Evolutionary conservation across 2,888 invertebrate species (phyloP).

Genomic region (Isoperla grammatica): DNA sequence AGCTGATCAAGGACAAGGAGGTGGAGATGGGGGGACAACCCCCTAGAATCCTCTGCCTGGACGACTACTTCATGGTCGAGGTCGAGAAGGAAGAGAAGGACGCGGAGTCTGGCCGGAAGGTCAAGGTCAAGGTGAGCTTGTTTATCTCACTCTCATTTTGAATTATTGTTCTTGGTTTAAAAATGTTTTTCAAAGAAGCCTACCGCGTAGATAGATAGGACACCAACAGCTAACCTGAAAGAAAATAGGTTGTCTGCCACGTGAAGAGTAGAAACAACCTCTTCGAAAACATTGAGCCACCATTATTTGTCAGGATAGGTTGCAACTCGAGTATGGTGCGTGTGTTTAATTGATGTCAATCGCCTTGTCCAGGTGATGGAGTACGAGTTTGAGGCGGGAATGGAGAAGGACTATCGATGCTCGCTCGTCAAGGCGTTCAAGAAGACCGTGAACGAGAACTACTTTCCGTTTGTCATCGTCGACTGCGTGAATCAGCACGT

Average conservation of each 20-base stretch:
- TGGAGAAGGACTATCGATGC: conserved; percentile 75
- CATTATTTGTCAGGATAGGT: no score
- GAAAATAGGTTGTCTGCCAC: no score
- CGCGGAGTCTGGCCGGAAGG: conserved; percentile 64
- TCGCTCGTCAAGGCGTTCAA: conserved; percentile 85
- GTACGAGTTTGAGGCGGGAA: conserved; percentile 81
- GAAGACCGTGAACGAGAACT: conserved; percentile 83
- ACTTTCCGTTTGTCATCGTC: conserved; percentile 87
- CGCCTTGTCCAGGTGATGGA: conserved; percentile 58
- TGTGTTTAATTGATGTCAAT: no score
- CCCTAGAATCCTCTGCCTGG: conserved; percentile 87
- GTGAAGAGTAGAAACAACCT: no score
- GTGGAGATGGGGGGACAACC: conserved; percentile 81
- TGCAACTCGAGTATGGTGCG: no score
- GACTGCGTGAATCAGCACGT: conserved; percentile 85
- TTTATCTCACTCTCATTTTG: no score
- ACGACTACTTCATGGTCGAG: conserved; percentile 93
- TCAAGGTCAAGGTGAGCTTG: conserved; percentile 52
- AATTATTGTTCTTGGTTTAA: no score
- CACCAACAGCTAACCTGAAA: neutral
- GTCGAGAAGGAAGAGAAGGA: conserved; percentile 67
- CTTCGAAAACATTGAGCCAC: no score
- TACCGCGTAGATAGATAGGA: no score
- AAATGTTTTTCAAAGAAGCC: no score
- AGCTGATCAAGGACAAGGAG: conserved; percentile 75